Evolutionary conservation across 2,888 invertebrate species (phyloP).

Genomic region (Noctua janthina): DNA sequence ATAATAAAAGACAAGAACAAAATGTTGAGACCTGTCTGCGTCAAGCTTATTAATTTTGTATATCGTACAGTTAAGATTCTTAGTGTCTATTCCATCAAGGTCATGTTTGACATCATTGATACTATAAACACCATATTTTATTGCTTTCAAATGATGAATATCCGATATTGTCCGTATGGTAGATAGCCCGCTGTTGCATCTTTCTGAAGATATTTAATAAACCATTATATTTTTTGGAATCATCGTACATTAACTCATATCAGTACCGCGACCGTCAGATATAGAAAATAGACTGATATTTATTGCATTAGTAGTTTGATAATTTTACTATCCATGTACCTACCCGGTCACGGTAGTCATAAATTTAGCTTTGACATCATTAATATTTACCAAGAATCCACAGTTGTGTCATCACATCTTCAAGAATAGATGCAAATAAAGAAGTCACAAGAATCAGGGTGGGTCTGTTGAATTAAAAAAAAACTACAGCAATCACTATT

Average conservation of each 20-base stretch:
- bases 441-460: conserved; percentile 24
- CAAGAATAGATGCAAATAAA: conserved; percentile 65
- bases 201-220: conserved; percentile 65
- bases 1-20: background rate
- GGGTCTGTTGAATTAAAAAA: conserved; percentile 32
- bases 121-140: conserved; percentile 73
- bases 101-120: conserved; percentile 66
- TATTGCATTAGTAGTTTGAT: conserved; percentile 6
- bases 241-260: background rate
- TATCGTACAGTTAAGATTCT: conserved; percentile 71
- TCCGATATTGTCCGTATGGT: conserved; percentile 72
- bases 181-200: conserved; percentile 76
- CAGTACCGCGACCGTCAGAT: background rate
- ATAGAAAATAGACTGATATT: background rate
- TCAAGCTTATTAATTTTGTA: conserved; percentile 81
- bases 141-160: conserved; percentile 68
- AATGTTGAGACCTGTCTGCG: conserved; percentile 75
- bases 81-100: conserved; percentile 72
- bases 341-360: background rate
- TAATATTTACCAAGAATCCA: conserved; percentile 67
- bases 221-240: background rate
- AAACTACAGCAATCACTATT: conserved; percentile 8
- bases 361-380: background rate
- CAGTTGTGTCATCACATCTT: conserved; percentile 64
- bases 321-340: background rate